These are phyloP conservation scores for Lophotriccus pileatus DNA, from an alignment of 2,797 vertebrate species.

Conservation along the genomic window DNA sequence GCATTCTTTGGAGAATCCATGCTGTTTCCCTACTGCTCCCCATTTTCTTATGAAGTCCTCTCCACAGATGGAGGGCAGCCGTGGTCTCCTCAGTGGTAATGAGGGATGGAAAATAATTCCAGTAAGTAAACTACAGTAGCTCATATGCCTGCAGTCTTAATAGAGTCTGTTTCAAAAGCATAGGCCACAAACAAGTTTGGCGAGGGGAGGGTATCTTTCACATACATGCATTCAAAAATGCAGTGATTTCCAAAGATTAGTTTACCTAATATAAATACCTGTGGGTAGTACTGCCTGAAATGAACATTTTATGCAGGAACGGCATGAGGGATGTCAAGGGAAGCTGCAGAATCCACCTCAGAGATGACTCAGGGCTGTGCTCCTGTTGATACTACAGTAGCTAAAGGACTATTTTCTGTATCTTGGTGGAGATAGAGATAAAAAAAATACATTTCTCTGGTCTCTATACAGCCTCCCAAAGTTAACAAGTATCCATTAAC, in stretches of 20 bases:
- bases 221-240: neutral
- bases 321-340: neutral
- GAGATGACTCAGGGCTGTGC: neutral
- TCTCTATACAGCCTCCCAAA: neutral
- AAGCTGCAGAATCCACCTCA: neutral
- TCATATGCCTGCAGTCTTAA: neutral
- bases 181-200: neutral
- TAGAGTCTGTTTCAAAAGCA: neutral
- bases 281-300: neutral
- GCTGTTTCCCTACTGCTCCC: constrained; percentile 58
- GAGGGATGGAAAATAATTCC: neutral
- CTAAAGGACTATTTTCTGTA: neutral
- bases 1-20: constrained; percentile 60
- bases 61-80: constrained; percentile 49
- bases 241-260: neutral
- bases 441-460: neutral
- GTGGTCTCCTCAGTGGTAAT: neutral
- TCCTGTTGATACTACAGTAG: neutral
- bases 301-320: neutral
- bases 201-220: neutral
- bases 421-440: neutral
- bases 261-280: neutral
- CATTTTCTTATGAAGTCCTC: constrained; percentile 51
- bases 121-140: constrained; percentile 32
- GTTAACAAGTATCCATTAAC: neutral